Evolutionary conservation across 2,888 invertebrate genomes (phyloP).

Genomic region (Copidosoma aretas): DNA sequence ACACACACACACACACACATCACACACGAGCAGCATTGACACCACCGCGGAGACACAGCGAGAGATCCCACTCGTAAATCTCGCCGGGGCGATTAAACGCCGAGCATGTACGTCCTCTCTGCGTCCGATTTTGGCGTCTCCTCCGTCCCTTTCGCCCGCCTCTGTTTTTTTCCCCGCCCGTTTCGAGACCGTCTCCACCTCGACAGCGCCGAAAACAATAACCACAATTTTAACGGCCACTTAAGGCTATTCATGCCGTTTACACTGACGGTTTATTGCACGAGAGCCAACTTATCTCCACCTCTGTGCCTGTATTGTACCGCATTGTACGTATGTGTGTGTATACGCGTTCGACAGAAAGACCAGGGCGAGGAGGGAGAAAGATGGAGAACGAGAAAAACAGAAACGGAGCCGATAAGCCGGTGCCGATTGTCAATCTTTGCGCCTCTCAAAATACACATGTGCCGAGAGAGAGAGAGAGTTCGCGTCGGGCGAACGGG

Average conservation of each 20-base stretch:
- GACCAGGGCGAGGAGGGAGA: neutral
- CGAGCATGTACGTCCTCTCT: slow-evolving; percentile 42
- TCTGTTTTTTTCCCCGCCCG: too few species aligned
- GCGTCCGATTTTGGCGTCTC: slow-evolving; percentile 45
- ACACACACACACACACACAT: slow-evolving; percentile 9
- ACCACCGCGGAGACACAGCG: slow-evolving; percentile 42
- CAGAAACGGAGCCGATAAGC: neutral
- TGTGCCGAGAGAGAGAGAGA: neutral
- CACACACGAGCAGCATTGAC: slow-evolving; percentile 6
- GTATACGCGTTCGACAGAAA: neutral
- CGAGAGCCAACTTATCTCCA: slow-evolving; percentile 42
- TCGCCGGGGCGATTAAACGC: slow-evolving; percentile 58
- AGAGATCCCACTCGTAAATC: slow-evolving; percentile 57
- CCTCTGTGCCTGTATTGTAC: too few species aligned
- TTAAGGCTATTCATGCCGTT: slow-evolving; percentile 52
- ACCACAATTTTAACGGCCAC: slow-evolving; percentile 56
- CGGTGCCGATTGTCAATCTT: slow-evolving; percentile 7
- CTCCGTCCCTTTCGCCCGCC: slow-evolving; percentile 17
- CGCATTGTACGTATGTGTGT: neutral
- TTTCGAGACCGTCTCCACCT: too few species aligned
- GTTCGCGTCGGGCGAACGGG: neutral
- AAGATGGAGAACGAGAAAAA: neutral
- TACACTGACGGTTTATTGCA: slow-evolving; percentile 53
- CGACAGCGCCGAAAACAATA: slow-evolving; percentile 53
- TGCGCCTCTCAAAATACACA: neutral